A percentile compares a stretch with the other conserved stretches of the same genome.
Evolutionary conservation across 2,888 invertebrate species (phyloP).

Genomic region (Dryobota labecula): DNA sequence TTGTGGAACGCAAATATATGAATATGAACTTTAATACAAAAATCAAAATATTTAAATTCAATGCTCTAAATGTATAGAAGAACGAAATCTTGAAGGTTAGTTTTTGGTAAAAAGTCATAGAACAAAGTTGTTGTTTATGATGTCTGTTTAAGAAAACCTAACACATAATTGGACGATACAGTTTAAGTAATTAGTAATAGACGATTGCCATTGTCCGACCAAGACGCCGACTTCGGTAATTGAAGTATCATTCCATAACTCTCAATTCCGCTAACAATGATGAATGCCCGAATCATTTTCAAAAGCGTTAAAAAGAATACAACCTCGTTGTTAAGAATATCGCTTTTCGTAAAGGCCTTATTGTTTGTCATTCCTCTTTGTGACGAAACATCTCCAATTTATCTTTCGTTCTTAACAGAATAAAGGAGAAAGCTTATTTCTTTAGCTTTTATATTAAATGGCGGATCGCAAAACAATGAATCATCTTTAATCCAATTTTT

Average conservation of each 20-base stretch:
- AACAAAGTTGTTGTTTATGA: no score
- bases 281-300: conserved; percentile 36
- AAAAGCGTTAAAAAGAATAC: conserved; percentile 44
- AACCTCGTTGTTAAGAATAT: conserved; percentile 48
- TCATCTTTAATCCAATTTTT: conserved; percentile 65
- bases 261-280: conserved; percentile 51
- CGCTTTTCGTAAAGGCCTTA: conserved; percentile 48
- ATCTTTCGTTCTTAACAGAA: conserved; percentile 47
- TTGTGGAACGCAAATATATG: no score
- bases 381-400: conserved; percentile 57
- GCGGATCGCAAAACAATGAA: conserved; percentile 57
- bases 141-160: no score
- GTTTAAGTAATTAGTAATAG: conserved; percentile 51
- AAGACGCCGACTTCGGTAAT: conserved; percentile 38
- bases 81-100: no score
- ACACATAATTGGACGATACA: conserved; percentile 28
- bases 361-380: conserved; percentile 62
- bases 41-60: no score
- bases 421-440: conserved; percentile 52
- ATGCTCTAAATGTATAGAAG: no score
- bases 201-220: conserved; percentile 36
- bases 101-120: no score
- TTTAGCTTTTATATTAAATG: conserved; percentile 58
- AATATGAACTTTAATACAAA: no score
- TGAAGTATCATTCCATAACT: conserved; percentile 58